Base-by-base conservation (phyloP, 2,113 vertebrate genomes). In the Acanthochromis polyacanthus region DNA sequence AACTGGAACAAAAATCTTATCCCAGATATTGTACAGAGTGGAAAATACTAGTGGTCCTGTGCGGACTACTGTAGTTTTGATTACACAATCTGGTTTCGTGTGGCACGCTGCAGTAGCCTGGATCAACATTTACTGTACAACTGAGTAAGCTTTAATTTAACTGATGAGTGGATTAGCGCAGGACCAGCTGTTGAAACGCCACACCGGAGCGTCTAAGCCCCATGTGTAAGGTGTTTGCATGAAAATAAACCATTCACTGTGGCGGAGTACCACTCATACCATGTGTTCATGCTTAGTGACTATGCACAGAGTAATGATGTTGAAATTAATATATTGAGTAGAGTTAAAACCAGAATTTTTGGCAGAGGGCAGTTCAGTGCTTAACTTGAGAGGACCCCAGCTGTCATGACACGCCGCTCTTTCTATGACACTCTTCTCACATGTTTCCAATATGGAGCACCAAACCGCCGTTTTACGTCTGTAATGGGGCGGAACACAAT, bases 361-460 rank as follows among this genome's bases (percentile, higher is more conserved):
- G 55, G 75, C 62, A 59, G 74, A 71, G 43, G 36, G 25, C 16
- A 0, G 66, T 68, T 32, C 14, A n/a, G 65, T 15, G 11, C 51
- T 87, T 80, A 88, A 82, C 87, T 75, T 23, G 40, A 74, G 68
- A 83, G 61, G 75, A 88, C 78, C 83, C 74, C 50, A 3, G 74
- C 74, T 90, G 83, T 75, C 71, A 48, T 89, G 83, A 87, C 77
- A 79, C 56, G 20, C 60, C 71, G 10, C 51, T 80, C 70, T 62
- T 53, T 80, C 69, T 77, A 14, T 82, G 81, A 83, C 85, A 72
- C 82, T 79, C 69, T 67, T 61, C 85, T 86, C 91, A 91, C 88
- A 90, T 90, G 92, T 90, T 89, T 93, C 88, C 85, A 92, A 92
- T 92, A 92, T 79, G 85, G 83, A 84, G 88, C 68, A 76, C 79